Percentiles rank a stretch among this genome's conserved stretches.
Evolutionary conservation across 2,797 vertebrate genomes (phyloP).

Genomic region (Scleropages formosus): DNA sequence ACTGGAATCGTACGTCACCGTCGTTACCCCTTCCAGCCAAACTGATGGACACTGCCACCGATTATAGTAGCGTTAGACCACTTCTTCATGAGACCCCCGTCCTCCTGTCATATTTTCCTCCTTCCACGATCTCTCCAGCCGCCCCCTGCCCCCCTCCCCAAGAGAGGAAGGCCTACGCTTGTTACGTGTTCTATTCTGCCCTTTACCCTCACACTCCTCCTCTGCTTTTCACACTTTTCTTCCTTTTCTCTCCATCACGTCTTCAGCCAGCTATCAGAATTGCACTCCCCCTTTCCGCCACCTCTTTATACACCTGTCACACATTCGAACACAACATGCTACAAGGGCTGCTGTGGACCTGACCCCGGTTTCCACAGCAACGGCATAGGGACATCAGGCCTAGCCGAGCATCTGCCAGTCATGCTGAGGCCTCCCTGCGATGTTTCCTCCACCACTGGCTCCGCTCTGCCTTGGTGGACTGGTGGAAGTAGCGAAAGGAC

Average conservation of each 20-base stretch:
- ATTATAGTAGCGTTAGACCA: too few relatives aligned
- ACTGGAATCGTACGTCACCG: too few relatives aligned
- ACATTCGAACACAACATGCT: constrained; percentile 46
- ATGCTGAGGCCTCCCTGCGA: constrained; percentile 45
- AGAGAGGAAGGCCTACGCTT: not conserved
- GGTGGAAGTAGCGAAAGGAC: not conserved
- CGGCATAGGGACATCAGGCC: constrained; percentile 40
- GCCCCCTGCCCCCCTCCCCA: not conserved
- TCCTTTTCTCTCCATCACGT: constrained; percentile 8
- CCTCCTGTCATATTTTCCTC: constrained; percentile 36
- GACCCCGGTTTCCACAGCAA: constrained; percentile 68
- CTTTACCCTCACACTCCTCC: constrained; percentile 42
- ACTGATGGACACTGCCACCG: too few relatives aligned
- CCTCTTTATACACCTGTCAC: constrained; percentile 45
- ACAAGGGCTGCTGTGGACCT: constrained; percentile 55
- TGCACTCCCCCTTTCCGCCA: not conserved
- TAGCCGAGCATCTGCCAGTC: constrained; percentile 46
- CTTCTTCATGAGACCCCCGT: too few relatives aligned
- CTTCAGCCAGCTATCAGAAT: not conserved
- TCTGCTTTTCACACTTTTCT: constrained; percentile 25
- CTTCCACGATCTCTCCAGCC: constrained; percentile 20
- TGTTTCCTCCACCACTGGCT: constrained; percentile 22
- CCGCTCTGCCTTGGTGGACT: not conserved
- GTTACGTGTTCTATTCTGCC: constrained; percentile 1
- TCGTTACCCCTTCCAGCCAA: too few relatives aligned